Conservation (phyloP, 2,113 vertebrate genomes). For the Etheostoma spectabile region DNA sequence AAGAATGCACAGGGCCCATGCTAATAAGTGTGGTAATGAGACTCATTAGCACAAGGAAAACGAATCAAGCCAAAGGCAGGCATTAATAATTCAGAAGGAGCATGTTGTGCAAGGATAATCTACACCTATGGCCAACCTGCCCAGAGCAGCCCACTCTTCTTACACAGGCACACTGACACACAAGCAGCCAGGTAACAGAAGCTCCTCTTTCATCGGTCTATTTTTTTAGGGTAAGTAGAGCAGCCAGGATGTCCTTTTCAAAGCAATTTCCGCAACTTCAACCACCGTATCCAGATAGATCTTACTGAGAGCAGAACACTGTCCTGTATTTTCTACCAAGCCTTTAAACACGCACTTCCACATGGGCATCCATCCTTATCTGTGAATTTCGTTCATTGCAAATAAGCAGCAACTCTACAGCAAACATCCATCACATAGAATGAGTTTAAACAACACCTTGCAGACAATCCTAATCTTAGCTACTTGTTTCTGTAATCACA, state of each 20-base stretch:
- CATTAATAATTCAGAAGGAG: conserved; percentile 81
- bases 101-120: conserved; percentile 58
- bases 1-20: conserved; percentile 63
- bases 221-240: conserved; percentile 18
- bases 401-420: background rate
- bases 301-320: background rate
- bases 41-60: conserved; percentile 83
- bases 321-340: conserved; percentile 18
- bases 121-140: conserved; percentile 43
- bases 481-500: background rate
- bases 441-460: background rate
- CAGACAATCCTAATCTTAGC: background rate
- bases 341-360: background rate
- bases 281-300: background rate
- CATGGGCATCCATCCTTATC: background rate
- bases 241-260: background rate
- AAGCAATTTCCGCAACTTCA: background rate
- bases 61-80: conserved; percentile 78
- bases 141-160: conserved; percentile 44
- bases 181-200: conserved; percentile 32
- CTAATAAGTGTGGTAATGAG: conserved; percentile 84
- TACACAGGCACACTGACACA: conserved; percentile 45
- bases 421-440: conserved; percentile 7
- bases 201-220: conserved; percentile 1
- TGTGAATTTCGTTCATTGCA: background rate